phyloP scores from a whole-genome alignment of 2,888 invertebrate species.

The Trichacis sp. region DNA sequence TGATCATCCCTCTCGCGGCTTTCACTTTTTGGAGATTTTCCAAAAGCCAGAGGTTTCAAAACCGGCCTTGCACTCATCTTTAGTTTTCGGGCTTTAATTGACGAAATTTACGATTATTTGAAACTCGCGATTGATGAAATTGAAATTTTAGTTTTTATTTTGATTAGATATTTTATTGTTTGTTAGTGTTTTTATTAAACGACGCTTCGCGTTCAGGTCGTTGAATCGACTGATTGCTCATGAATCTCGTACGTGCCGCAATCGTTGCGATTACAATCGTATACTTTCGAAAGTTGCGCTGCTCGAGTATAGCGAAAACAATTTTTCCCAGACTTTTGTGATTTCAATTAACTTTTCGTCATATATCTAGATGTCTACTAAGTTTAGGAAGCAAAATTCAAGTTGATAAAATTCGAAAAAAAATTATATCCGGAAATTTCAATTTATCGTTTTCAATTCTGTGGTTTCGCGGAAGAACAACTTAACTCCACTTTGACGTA shows the following conservation, averaged over 20 bases:
- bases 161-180: neutral
- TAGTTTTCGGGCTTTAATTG: neutral
- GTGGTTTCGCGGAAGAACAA: too few species aligned
- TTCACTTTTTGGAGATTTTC: constrained; percentile 5
- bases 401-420: too few species aligned
- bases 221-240: constrained; percentile 30
- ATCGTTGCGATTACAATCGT: constrained; percentile 22
- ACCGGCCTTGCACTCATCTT: constrained; percentile 24
- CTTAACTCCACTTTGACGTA: too few species aligned
- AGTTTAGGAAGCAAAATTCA: too few species aligned
- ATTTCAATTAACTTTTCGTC: too few species aligned
- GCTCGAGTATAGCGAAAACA: too few species aligned
- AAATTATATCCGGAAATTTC: too few species aligned
- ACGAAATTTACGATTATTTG: neutral
- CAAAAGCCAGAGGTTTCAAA: constrained; percentile 29
- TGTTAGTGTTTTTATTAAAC: neutral
- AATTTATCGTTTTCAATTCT: too few species aligned
- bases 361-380: too few species aligned
- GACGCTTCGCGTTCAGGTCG: neutral
- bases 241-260: constrained; percentile 21
- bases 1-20: neutral
- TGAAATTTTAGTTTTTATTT: neutral
- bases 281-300: constrained; percentile 25
- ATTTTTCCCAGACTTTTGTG: too few species aligned
- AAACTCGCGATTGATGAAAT: neutral